Conservation (phyloP, 1,140 invertebrate species). For the Myzus persicae region DNA sequence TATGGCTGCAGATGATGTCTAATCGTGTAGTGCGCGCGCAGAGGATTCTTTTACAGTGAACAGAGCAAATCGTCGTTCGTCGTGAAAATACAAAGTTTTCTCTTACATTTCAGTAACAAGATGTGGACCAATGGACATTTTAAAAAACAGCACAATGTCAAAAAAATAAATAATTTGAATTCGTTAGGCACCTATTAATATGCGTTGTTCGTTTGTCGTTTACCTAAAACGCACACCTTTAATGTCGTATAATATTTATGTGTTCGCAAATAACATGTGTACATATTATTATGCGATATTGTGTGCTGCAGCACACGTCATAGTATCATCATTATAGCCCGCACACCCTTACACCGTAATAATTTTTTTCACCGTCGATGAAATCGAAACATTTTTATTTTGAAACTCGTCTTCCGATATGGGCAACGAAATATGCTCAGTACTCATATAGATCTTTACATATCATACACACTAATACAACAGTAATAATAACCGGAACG, state of each 20-base stretch:
- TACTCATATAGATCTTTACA: too few species aligned
- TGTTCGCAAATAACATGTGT: too few species aligned
- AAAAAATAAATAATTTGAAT: neutral
- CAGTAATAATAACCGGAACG: neutral
- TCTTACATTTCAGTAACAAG: neutral
- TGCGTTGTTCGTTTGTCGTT: too few species aligned
- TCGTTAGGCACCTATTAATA: too few species aligned
- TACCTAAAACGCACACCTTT: neutral
- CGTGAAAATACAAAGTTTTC: neutral
- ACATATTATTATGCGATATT: too few species aligned
- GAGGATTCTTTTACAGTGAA: neutral
- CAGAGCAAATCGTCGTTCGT: neutral
- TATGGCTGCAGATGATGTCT: neutral
- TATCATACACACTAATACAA: too few species aligned
- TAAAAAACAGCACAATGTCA: neutral
- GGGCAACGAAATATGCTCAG: too few species aligned
- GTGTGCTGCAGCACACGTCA: too few species aligned
- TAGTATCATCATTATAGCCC: too few species aligned
- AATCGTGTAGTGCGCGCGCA: neutral
- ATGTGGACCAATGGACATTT: neutral
- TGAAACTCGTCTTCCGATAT: too few species aligned
- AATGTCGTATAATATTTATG: too few species aligned
- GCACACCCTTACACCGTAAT: too few species aligned
- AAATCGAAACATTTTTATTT: neutral
- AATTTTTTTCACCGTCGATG: neutral